These are phyloP conservation scores for Bombus waltoni DNA, from an alignment of 1,140 invertebrate genomes.

Conservation along the genomic window DNA sequence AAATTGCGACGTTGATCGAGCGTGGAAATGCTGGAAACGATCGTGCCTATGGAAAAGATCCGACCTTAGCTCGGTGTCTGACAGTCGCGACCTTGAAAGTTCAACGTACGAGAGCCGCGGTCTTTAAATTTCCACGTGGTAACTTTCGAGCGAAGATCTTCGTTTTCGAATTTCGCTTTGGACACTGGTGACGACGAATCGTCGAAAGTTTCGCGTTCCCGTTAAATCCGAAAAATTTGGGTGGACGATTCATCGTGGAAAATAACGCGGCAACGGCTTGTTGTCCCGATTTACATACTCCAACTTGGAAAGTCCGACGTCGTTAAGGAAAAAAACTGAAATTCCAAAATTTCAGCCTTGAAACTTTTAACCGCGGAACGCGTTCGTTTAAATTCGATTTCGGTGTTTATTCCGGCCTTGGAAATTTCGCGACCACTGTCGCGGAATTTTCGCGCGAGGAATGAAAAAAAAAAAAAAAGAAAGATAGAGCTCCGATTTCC, in stretches of 20 bases:
- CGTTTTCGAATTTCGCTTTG: neutral
- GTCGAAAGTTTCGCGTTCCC: neutral
- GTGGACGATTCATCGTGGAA: too few species aligned
- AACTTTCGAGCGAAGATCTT: neutral
- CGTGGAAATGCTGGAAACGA: neutral
- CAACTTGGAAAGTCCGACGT: too few species aligned
- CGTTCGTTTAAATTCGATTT: neutral
- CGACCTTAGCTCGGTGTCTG: neutral
- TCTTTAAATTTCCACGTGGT: neutral
- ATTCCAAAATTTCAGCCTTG: too few species aligned
- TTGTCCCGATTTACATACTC: too few species aligned
- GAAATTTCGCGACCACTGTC: neutral
- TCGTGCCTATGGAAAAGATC: neutral
- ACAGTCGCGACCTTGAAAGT: neutral
- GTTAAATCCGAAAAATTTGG: too few species aligned
- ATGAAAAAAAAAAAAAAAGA: too few species aligned
- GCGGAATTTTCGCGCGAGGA: too few species aligned
- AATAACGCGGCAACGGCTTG: too few species aligned
- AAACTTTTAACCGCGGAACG: neutral
- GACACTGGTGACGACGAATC: too few species aligned
- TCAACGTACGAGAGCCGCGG: neutral
- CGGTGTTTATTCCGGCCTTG: neutral
- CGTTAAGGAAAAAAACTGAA: neutral
- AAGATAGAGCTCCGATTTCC: too few species aligned
- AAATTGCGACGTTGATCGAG: too few species aligned